These are phyloP conservation scores for Chaetoderma sp. DNA, from an alignment of 2,888 invertebrate genomes.

Conservation along the genomic window DNA sequence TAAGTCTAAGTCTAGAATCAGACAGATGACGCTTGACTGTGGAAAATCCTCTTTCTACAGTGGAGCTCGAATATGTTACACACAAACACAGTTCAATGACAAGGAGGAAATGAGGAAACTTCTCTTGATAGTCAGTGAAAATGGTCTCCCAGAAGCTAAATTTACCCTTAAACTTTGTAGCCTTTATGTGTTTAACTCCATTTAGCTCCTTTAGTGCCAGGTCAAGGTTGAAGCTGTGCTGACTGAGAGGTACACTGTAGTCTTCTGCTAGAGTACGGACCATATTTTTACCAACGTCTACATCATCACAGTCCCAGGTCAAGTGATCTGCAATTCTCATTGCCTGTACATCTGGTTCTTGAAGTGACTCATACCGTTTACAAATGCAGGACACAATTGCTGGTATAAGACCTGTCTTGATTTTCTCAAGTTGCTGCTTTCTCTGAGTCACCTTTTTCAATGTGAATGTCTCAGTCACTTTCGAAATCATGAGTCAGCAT, in stretches of 20 bases:
- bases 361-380: background rate
- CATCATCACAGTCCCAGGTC: background rate
- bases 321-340: background rate
- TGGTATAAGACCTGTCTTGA: background rate
- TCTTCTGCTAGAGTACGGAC: background rate
- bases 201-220: background rate
- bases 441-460: background rate
- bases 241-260: background rate
- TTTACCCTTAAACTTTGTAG: background rate
- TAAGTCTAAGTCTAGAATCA: background rate
- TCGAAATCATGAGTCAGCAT: background rate
- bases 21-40: background rate
- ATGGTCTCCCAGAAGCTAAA: background rate
- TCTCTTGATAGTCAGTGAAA: background rate
- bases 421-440: background rate
- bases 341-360: background rate
- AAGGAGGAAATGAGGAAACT: background rate
- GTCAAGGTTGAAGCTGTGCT: background rate
- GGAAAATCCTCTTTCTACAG: background rate
- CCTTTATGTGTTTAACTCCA: background rate
- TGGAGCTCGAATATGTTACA: background rate
- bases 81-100: background rate
- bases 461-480: background rate
- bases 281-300: background rate
- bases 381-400: background rate